Percentiles rank a stretch among this genome's conserved stretches.
Conservation (phyloP, 2,797 vertebrate species). For the Rhynchotus rufescens region DNA sequence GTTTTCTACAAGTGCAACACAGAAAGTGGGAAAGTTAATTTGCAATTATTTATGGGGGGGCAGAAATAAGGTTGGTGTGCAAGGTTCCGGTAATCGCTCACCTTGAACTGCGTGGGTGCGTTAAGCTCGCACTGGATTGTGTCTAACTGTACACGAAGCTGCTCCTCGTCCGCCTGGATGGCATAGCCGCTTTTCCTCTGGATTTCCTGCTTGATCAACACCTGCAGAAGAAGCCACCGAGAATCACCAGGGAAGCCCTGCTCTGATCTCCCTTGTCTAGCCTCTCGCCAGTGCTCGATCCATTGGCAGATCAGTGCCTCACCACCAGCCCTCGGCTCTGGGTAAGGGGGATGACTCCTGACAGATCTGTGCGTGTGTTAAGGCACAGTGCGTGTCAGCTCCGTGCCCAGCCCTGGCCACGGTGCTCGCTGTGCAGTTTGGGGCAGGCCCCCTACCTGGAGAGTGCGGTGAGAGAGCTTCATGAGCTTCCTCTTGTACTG, state of each 20-base stretch:
- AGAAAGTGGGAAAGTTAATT: fast-evolving
- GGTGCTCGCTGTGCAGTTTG: not conserved
- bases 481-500: slow-evolving; percentile 98
- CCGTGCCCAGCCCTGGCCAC: not conserved
- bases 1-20: fast-evolving
- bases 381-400: not conserved
- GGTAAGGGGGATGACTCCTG: not conserved
- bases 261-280: not conserved
- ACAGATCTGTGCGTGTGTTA: not conserved
- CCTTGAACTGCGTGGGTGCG: slow-evolving; percentile 98
- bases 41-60: not conserved
- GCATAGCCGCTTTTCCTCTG: slow-evolving; percentile 98
- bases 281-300: not conserved
- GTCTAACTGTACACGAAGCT: slow-evolving; percentile 95
- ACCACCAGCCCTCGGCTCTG: not conserved
- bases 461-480: slow-evolving; percentile 94
- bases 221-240: slow-evolving; percentile 77
- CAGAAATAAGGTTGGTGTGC: fast-evolving
- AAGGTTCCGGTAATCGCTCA: slow-evolving; percentile 15
- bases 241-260: not conserved
- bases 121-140: slow-evolving; percentile 98
- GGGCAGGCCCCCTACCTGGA: slow-evolving; percentile 86
- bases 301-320: not conserved
- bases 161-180: slow-evolving; percentile 97
- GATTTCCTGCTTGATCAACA: slow-evolving; percentile 97